phyloP scores from a whole-genome alignment of 1,140 invertebrate genomes.

The Plectus sambesii region DNA sequence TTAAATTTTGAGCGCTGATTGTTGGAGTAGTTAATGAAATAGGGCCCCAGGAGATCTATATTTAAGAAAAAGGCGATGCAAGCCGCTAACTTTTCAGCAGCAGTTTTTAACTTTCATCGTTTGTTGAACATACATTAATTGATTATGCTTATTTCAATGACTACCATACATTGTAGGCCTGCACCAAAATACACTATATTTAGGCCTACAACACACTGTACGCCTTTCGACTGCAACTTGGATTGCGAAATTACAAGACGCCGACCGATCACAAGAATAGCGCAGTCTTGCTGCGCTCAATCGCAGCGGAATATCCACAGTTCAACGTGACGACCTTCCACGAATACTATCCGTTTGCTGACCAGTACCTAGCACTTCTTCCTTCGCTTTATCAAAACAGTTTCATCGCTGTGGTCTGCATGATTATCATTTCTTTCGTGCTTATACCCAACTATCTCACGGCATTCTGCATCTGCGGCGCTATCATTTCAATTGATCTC shows the following conservation, averaged over 20 bases:
- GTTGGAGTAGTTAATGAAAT: too few species aligned
- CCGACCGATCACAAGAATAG: slow-evolving; percentile 42
- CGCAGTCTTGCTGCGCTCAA: slow-evolving; percentile 36
- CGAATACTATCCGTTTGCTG: slow-evolving; percentile 45
- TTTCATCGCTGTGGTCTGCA: slow-evolving; percentile 62
- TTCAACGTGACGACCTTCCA: slow-evolving; percentile 45
- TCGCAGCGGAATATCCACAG: slow-evolving; percentile 30
- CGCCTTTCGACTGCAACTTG: slow-evolving; percentile 43
- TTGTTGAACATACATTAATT: too few species aligned
- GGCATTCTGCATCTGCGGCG: slow-evolving; percentile 65
- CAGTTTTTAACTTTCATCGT: too few species aligned
- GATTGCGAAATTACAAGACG: slow-evolving; percentile 40
- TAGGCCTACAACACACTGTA: slow-evolving; percentile 24
- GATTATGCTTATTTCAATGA: too few species aligned
- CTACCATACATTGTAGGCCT: too few species aligned
- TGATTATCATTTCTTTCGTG: slow-evolving; percentile 65
- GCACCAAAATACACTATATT: too few species aligned
- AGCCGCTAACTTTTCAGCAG: too few species aligned
- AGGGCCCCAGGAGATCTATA: too few species aligned
- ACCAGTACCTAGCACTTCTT: slow-evolving; percentile 46
- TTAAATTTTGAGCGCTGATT: too few species aligned
- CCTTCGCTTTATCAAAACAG: slow-evolving; percentile 62
- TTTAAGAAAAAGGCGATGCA: too few species aligned
- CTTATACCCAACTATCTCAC: slow-evolving; percentile 62
- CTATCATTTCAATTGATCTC: slow-evolving; percentile 64